These are phyloP conservation scores for Syngnathus rostellatus DNA, from an alignment of 2,797 vertebrate genomes.

Conservation along the genomic window DNA sequence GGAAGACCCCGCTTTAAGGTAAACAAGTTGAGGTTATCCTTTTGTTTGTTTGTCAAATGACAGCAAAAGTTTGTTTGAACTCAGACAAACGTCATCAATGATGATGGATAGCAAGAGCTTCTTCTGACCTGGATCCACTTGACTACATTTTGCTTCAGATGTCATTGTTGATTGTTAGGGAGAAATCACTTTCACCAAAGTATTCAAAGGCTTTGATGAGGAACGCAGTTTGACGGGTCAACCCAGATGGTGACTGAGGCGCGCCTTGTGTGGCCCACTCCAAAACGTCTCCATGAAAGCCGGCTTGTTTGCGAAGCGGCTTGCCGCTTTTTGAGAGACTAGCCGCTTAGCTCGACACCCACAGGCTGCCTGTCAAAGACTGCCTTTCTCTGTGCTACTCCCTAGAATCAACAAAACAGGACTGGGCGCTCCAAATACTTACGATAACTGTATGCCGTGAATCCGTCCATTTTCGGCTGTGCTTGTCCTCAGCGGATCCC, in stretches of 20 bases:
- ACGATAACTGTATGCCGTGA: slow-evolving; percentile 51
- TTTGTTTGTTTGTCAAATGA: not conserved
- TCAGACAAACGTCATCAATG: not conserved
- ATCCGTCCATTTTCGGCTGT: too few relatives aligned
- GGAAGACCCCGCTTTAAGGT: slow-evolving; percentile 4
- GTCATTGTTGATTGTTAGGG: too few relatives aligned
- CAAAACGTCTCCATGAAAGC: slow-evolving; percentile 65
- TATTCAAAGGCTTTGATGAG: not conserved
- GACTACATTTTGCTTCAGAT: not conserved
- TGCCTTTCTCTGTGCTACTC: slow-evolving; percentile 63
- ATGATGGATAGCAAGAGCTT: not conserved
- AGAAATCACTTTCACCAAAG: too few relatives aligned
- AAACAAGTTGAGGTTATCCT: not conserved
- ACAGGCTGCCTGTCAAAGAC: slow-evolving; percentile 69
- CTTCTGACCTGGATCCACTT: not conserved
- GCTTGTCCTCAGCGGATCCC: not conserved
- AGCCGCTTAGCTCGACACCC: slow-evolving; percentile 74
- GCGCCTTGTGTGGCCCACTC: slow-evolving; percentile 66
- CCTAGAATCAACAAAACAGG: slow-evolving; percentile 60
- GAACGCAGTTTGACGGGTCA: slow-evolving; percentile 7
- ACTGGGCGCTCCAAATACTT: slow-evolving; percentile 39
- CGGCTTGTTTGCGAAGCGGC: slow-evolving; percentile 66
- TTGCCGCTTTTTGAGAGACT: slow-evolving; percentile 75
- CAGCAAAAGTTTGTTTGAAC: not conserved
- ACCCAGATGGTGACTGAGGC: slow-evolving; percentile 42